Conservation (phyloP, 2,797 vertebrate genomes). For the Sphenopsis melanotis region DNA sequence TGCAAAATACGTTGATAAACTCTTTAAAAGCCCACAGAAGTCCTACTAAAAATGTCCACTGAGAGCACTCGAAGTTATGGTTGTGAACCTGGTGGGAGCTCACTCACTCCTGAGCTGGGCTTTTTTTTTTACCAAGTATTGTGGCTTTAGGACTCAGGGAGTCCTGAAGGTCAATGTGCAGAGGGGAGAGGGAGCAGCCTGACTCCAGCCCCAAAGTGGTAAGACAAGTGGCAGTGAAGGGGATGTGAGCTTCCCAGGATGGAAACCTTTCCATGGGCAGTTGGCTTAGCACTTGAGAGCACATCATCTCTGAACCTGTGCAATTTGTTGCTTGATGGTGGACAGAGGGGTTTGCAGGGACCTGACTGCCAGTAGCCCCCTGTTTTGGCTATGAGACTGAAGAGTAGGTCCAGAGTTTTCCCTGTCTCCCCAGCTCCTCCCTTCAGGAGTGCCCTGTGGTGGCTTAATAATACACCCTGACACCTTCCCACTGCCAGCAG, state of each 20-base stretch:
- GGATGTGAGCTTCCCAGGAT: not conserved
- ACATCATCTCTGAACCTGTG: not conserved
- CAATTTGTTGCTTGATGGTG: accelerated
- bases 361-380: accelerated
- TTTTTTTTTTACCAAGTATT: not conserved
- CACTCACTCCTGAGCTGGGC: accelerated
- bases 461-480: not conserved
- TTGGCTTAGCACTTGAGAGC: not conserved
- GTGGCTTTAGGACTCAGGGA: not conserved
- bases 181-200: not conserved
- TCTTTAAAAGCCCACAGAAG: not conserved
- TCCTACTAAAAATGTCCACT: not conserved
- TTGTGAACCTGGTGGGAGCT: not conserved
- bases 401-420: not conserved
- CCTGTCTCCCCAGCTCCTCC: not conserved
- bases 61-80: not conserved
- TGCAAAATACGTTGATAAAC: not conserved
- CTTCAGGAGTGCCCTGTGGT: not conserved
- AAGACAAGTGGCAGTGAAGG: not conserved
- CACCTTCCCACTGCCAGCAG: conserved; percentile 5
- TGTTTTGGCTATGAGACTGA: not conserved
- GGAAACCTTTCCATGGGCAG: not conserved
- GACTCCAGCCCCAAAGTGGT: accelerated
- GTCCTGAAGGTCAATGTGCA: not conserved
- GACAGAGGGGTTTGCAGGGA: not conserved